These are phyloP conservation scores for Rhodophaea formosa DNA, from an alignment of 2,888 invertebrate genomes.

Conservation along the genomic window DNA sequence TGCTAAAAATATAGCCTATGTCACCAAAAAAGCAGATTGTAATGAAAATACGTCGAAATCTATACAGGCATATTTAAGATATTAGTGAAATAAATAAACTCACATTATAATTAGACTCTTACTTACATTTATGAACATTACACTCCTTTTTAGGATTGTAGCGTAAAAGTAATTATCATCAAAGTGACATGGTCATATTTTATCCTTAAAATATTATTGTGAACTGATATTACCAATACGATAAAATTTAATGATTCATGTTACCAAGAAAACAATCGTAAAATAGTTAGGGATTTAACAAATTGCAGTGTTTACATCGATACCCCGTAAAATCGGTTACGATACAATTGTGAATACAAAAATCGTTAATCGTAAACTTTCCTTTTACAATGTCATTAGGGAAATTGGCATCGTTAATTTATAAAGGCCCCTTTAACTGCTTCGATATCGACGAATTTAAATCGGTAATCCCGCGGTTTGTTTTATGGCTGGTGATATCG, in stretches of 20 bases:
- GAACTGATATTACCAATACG: not conserved
- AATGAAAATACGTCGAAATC: too few species aligned
- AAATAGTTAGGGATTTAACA: not conserved
- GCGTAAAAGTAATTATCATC: too few species aligned
- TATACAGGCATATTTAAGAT: too few species aligned
- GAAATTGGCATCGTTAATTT: slow-evolving; percentile 78
- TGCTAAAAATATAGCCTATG: too few species aligned
- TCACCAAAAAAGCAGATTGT: too few species aligned
- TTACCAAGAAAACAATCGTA: not conserved
- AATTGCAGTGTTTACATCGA: slow-evolving; percentile 28
- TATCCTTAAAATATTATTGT: not conserved
- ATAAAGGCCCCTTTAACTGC: slow-evolving; percentile 69
- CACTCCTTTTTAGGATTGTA: too few species aligned
- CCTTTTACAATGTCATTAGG: slow-evolving; percentile 79
- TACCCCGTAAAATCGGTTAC: slow-evolving; percentile 33
- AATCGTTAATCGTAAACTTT: slow-evolving; percentile 70
- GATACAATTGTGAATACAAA: slow-evolving; percentile 55
- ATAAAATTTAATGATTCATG: not conserved
- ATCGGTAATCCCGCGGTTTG: slow-evolving; percentile 75
- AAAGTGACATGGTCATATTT: too few species aligned
- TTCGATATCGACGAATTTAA: slow-evolving; percentile 73
- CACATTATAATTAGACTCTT: too few species aligned
- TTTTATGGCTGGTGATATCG: slow-evolving; percentile 69
- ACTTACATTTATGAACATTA: too few species aligned
- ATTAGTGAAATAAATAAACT: too few species aligned